Conservation (phyloP, 1,140 invertebrate genomes). For the Semibalanus balanoides region DNA sequence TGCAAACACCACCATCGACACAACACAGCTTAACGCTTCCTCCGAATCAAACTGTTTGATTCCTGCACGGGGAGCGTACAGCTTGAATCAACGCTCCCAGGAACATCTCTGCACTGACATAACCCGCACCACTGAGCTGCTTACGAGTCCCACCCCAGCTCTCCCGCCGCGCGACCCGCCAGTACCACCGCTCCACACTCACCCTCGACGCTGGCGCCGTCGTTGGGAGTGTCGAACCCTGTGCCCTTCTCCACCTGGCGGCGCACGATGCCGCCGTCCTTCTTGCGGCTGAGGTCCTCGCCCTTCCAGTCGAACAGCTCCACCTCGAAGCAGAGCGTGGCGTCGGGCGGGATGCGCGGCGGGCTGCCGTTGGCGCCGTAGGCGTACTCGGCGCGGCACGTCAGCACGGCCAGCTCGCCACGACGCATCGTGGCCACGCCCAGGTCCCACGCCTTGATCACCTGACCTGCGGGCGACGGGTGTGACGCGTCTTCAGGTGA, state of each 20-base stretch:
- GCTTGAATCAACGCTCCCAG: too few species aligned
- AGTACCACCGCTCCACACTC: background rate
- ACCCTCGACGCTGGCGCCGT: conserved; percentile 58
- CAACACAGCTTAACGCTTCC: too few species aligned
- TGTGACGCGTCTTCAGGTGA: too few species aligned
- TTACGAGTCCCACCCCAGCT: too few species aligned
- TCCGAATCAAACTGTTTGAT: too few species aligned
- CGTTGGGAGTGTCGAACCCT: conserved; percentile 52
- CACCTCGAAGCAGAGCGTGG: conserved; percentile 85
- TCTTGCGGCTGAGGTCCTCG: conserved; percentile 70
- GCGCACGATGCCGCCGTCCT: conserved; percentile 67
- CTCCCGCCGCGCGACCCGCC: too few species aligned
- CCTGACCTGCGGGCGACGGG: conserved; percentile 40
- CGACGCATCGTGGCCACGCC: conserved; percentile 88
- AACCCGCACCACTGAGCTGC: too few species aligned
- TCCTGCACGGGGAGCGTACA: too few species aligned
- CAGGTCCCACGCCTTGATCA: conserved; percentile 92
- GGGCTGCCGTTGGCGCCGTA: conserved; percentile 72
- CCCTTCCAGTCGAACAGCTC: conserved; percentile 69
- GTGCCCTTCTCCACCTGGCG: conserved; percentile 51
- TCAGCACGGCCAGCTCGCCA: conserved; percentile 70
- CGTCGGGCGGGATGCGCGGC: conserved; percentile 76
- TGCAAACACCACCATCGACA: too few species aligned
- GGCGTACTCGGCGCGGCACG: conserved; percentile 76
- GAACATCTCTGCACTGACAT: too few species aligned